Evolutionary conservation across 2,113 vertebrate genomes (phyloP), one percentile per base, ranked within the genome.

Genomic region (Petaurus breviceps): DNA sequence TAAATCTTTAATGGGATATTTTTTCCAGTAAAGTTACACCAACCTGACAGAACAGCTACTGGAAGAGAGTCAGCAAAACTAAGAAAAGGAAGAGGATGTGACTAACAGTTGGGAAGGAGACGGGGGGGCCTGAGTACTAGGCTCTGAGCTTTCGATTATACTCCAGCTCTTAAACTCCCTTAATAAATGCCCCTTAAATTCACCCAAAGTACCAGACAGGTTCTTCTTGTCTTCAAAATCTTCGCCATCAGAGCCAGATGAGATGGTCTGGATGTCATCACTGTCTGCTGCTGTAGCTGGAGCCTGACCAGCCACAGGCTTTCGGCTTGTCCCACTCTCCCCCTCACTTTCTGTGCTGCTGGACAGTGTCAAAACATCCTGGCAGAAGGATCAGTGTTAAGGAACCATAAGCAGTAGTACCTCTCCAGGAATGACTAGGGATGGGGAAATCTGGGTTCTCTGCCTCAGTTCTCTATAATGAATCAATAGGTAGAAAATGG

Each of bases 241-340:
- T 1, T 99, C 99, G 22, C 98, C 98, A 8, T 99, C 99, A 0
- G 99, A 99, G 54, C 99, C 99, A 0, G 99, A 99, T 94, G 99
- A 99, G 96, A 99, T 99, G 96, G 99, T 99, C 98, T 99, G 99
- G 98, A 99, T 99, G 93, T 99, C 99, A 0, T 99, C 99, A 3
- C 99, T 99, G 98, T 99, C 99, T 0, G 98, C 98, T 0, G 98
- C 91, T 0, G 98, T 92, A 91, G 98, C 98, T 1, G 95, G 98
- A 8, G 98, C 96, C 57, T 98, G 98, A 8, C 98, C 98, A 0
- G 95, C 91, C 0, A 26, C 52, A 0, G 68, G 93, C 84, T 97
- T 98, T 55, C 98, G 97, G 94, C 97, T 98, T 61, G 97, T 93
- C 47, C 98, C 98, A 31, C 97, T 98, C 61, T 98, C 99, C 0